These are phyloP conservation scores for Sycophila sp. DNA, from an alignment of 1,140 invertebrate species.

Conservation along the genomic window DNA sequence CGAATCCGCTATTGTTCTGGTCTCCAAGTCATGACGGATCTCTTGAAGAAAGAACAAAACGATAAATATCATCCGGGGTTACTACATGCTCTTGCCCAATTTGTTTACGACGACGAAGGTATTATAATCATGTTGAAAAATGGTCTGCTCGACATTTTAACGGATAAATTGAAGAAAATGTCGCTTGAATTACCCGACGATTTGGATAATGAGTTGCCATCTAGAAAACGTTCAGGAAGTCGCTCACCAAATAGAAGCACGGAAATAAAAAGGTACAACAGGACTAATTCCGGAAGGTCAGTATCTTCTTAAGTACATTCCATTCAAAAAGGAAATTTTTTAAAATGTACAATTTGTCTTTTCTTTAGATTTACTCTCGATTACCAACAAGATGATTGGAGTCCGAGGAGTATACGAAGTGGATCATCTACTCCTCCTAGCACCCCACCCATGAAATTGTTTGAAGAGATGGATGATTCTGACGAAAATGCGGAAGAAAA, in stretches of 20 bases:
- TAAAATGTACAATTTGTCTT: not conserved
- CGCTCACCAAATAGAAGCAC: slow-evolving; percentile 33
- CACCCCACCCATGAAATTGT: slow-evolving; percentile 52
- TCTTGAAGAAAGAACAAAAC: slow-evolving; percentile 48
- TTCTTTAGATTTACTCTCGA: slow-evolving; percentile 56
- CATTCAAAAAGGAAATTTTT: not conserved
- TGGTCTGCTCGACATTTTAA: slow-evolving; percentile 55
- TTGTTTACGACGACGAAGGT: slow-evolving; percentile 51
- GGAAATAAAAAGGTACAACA: slow-evolving; percentile 47
- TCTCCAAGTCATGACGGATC: slow-evolving; percentile 51
- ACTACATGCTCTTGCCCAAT: slow-evolving; percentile 53
- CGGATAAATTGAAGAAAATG: slow-evolving; percentile 51
- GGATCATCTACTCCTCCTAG: slow-evolving; percentile 55
- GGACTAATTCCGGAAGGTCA: slow-evolving; percentile 46
- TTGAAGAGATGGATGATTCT: slow-evolving; percentile 40
- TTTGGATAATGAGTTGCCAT: slow-evolving; percentile 36
- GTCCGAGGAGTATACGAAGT: slow-evolving; percentile 52
- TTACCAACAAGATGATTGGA: slow-evolving; percentile 56
- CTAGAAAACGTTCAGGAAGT: slow-evolving; percentile 48
- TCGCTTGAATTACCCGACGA: slow-evolving; percentile 31
- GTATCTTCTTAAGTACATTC: not conserved
- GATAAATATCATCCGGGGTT: slow-evolving; percentile 51
- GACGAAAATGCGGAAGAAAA: slow-evolving; percentile 54
- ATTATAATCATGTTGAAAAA: slow-evolving; percentile 55
- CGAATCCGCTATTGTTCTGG: slow-evolving; percentile 47